phyloP scores from a whole-genome alignment of 2,113 vertebrate genomes.

The Ctenomys sociabilis region DNA sequence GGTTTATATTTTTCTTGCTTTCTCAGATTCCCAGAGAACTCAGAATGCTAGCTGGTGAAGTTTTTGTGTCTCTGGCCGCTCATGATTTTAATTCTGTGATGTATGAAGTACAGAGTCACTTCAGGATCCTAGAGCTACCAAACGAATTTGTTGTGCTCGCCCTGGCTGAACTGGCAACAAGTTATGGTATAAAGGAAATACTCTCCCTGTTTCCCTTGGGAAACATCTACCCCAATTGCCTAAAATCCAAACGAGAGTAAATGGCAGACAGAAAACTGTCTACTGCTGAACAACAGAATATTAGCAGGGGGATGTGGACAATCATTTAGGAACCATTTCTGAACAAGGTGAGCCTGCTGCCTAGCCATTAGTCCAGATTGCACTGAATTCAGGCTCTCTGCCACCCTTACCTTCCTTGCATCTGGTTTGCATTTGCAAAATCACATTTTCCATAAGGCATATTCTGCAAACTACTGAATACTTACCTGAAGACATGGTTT shows the following conservation, averaged over 20 bases:
- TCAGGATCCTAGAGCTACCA: conserved; percentile 78
- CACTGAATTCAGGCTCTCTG: not conserved
- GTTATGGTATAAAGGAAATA: conserved; percentile 58
- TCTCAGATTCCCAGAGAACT: conserved; percentile 71
- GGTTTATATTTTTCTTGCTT: not conserved
- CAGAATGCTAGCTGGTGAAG: conserved; percentile 77
- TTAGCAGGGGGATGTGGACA: not conserved
- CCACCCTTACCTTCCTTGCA: not conserved
- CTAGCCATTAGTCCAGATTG: too few species aligned
- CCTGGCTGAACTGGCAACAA: conserved; percentile 76
- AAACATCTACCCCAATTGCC: not conserved
- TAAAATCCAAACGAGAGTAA: not conserved
- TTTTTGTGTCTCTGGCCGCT: conserved; percentile 76
- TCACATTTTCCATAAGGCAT: not conserved
- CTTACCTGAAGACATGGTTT: not conserved
- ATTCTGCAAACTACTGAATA: not conserved
- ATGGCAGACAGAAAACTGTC: not conserved
- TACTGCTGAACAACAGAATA: not conserved
- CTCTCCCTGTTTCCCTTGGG: not conserved
- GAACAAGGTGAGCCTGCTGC: not conserved
- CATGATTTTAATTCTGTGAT: conserved; percentile 81
- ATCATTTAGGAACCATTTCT: not conserved
- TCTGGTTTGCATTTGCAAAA: not conserved
- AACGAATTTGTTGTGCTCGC: conserved; percentile 74
- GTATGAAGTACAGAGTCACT: conserved; percentile 77